Conservation (phyloP, 1,140 invertebrate genomes). For the Cotesia typhae region DNA sequence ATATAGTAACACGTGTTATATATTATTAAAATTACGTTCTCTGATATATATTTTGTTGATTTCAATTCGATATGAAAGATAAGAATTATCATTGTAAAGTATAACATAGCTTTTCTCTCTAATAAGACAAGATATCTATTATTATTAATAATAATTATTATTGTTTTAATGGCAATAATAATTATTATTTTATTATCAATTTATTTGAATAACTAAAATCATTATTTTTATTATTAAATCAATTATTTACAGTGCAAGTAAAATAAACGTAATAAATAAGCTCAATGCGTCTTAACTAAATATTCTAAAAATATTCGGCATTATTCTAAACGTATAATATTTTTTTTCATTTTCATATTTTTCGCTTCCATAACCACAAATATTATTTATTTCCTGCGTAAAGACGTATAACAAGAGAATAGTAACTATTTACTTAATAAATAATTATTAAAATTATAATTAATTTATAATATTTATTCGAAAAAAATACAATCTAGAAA, state of each 20-base stretch:
- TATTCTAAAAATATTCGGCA: conserved; percentile 43
- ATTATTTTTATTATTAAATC: conserved; percentile 43
- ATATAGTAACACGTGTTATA: neutral
- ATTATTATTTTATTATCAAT: conserved; percentile 39
- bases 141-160: conserved; percentile 13
- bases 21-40: conserved; percentile 1
- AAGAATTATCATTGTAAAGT: conserved; percentile 22
- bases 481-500: no score
- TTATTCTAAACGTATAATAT: neutral
- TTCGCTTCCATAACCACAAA: no score
- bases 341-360: no score
- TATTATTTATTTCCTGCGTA: no score
- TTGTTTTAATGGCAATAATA: conserved; percentile 6
- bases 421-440: no score
- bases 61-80: conserved; percentile 21
- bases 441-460: no score
- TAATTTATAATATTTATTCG: no score
- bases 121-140: neutral
- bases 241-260: conserved; percentile 57
- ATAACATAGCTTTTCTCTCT: conserved; percentile 1
- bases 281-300: conserved; percentile 53
- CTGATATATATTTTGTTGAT: neutral
- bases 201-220: conserved; percentile 32
- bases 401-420: no score
- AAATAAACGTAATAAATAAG: conserved; percentile 62